Evolutionary conservation across 1,140 invertebrate genomes (phyloP).

Genomic region (Drosophila truncata): DNA sequence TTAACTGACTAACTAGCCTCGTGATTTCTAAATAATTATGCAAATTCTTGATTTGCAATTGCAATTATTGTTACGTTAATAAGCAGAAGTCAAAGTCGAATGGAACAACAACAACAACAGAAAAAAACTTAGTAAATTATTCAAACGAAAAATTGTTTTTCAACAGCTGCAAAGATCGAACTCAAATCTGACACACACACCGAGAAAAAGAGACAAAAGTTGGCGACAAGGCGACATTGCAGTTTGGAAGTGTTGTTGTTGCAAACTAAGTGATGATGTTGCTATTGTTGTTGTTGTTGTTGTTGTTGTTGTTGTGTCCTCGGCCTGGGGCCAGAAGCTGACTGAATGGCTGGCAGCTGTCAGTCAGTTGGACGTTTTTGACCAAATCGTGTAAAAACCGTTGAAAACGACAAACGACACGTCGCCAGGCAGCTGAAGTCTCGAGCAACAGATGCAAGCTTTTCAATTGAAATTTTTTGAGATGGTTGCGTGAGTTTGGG

Average conservation of each 20-base stretch:
- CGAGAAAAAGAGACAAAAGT: constrained; percentile 34
- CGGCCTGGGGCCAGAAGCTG: constrained; percentile 44
- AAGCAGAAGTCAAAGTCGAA: constrained; percentile 50
- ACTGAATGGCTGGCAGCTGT: constrained; percentile 56
- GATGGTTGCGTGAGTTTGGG: constrained; percentile 28
- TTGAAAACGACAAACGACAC: constrained; percentile 71
- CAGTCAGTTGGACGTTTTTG: constrained; percentile 76
- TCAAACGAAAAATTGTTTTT: constrained; percentile 77
- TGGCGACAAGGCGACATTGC: constrained; percentile 58
- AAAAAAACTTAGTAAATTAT: constrained; percentile 73
- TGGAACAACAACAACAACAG: constrained; percentile 18
- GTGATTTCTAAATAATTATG: constrained; percentile 83
- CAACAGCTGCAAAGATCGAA: constrained; percentile 70
- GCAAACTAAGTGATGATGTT: constrained; percentile 36
- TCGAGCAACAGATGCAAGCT: constrained; percentile 66
- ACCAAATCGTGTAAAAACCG: constrained; percentile 82
- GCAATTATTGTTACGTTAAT: constrained; percentile 79
- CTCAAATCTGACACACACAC: constrained; percentile 65
- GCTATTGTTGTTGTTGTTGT: constrained; percentile 18
- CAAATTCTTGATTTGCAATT: constrained; percentile 69
- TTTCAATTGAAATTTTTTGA: constrained; percentile 20
- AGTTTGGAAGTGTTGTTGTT: constrained; percentile 52
- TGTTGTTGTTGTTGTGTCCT: constrained; percentile 47
- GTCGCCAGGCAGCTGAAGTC: constrained; percentile 53
- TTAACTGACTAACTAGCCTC: constrained; percentile 76